These are phyloP conservation scores for Cricetomys ansorgei DNA, from an alignment of 2,113 vertebrate species.

Conservation along the genomic window DNA sequence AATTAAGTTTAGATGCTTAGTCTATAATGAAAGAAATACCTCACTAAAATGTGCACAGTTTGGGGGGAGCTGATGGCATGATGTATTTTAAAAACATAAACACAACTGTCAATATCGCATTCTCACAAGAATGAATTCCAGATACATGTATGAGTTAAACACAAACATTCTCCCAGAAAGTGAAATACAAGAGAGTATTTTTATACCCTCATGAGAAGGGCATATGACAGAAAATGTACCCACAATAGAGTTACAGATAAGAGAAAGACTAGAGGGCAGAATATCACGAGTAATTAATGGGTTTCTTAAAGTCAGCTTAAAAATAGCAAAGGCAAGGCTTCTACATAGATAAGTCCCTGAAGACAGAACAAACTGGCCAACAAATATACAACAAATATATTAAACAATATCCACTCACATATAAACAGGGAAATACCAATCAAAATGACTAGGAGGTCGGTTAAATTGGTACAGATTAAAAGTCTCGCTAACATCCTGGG, in stretches of 20 bases:
- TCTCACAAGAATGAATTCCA: slow-evolving; percentile 22
- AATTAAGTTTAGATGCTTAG: neutral
- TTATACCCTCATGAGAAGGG: neutral
- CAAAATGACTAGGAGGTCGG: neutral
- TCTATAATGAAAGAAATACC: neutral
- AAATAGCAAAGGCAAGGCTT: slow-evolving; percentile 18
- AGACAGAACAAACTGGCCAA: slow-evolving; percentile 49
- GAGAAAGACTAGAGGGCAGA: neutral
- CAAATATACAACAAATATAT: neutral
- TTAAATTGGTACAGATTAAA: neutral
- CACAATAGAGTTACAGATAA: slow-evolving; percentile 9
- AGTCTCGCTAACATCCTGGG: neutral
- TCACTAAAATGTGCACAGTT: slow-evolving; percentile 23
- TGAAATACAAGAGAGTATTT: neutral
- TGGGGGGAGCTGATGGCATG: neutral
- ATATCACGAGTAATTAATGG: neutral
- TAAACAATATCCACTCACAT: neutral
- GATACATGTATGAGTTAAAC: slow-evolving; percentile 1
- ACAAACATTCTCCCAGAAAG: neutral
- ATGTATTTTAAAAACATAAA: slow-evolving; percentile 14
- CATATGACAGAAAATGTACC: neutral
- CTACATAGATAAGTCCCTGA: neutral
- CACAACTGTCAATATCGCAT: neutral
- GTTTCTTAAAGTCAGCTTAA: slow-evolving; percentile 25
- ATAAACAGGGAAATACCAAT: neutral